Conservation (phyloP, 2,113 vertebrate genomes). For the Oophaga pumilio region DNA sequence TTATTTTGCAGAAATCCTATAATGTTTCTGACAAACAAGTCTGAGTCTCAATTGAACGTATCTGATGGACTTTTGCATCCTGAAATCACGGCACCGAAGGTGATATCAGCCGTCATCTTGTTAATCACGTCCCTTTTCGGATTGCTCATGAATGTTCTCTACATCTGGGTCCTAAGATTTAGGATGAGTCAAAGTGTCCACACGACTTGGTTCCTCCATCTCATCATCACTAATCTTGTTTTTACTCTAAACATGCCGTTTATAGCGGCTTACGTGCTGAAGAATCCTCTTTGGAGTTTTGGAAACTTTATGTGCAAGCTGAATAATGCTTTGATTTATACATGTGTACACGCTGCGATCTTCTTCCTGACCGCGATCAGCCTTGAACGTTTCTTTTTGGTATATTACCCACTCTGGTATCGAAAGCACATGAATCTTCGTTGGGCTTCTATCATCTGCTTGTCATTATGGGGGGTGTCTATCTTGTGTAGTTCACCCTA, state of each 20-base stretch:
- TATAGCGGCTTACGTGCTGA: slow-evolving; percentile 54
- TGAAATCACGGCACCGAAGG: not conserved
- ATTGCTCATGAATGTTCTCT: slow-evolving; percentile 49
- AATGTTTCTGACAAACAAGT: not conserved
- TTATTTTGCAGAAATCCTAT: not conserved
- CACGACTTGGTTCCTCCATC: slow-evolving; percentile 64
- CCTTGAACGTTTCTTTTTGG: slow-evolving; percentile 64
- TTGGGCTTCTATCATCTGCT: slow-evolving; percentile 44
- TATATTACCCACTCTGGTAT: slow-evolving; percentile 62
- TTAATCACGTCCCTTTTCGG: not conserved
- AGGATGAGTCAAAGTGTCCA: slow-evolving; percentile 65
- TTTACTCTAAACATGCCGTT: slow-evolving; percentile 60
- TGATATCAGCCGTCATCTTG: not conserved
- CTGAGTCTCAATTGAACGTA: not conserved
- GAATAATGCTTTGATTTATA: slow-evolving; percentile 46
- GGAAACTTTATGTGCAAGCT: slow-evolving; percentile 63
- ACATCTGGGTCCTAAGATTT: slow-evolving; percentile 63
- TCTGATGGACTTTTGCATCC: not conserved
- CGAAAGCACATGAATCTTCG: slow-evolving; percentile 54
- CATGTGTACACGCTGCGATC: slow-evolving; percentile 59
- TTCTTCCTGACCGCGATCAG: slow-evolving; percentile 64
- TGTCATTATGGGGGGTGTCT: slow-evolving; percentile 61
- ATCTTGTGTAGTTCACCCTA: slow-evolving; percentile 53
- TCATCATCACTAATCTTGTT: slow-evolving; percentile 64
- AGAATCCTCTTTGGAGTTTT: slow-evolving; percentile 61